phyloP scores from a whole-genome alignment of 2,888 invertebrate genomes.

The Carpatolechia fugitivella region DNA sequence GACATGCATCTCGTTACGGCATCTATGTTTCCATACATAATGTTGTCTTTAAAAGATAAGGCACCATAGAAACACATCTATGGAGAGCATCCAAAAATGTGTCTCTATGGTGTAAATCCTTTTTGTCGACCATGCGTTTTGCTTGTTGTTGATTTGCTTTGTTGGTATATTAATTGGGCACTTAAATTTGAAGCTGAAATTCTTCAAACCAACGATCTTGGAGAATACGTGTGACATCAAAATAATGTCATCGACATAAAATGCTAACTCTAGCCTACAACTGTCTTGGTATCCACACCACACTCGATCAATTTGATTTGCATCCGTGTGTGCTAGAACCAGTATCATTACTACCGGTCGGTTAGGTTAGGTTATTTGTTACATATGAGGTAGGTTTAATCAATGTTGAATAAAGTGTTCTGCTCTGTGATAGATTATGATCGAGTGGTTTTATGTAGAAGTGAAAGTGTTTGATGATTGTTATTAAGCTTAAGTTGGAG shows the following conservation, averaged over 20 bases:
- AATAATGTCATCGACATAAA: background rate
- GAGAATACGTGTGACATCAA: too few relatives aligned
- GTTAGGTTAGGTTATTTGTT: background rate
- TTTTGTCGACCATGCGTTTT: too few relatives aligned
- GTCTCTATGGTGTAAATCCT: too few relatives aligned
- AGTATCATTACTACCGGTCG: background rate
- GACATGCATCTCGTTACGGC: too few relatives aligned
- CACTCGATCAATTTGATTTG: slow-evolving; percentile 4
- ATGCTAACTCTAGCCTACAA: background rate
- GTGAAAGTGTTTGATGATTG: background rate
- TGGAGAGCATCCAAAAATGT: too few relatives aligned
- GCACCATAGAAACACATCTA: too few relatives aligned
- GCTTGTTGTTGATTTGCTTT: too few relatives aligned
- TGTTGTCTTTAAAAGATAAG: too few relatives aligned
- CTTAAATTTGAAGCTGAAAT: too few relatives aligned
- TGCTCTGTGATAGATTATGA: background rate
- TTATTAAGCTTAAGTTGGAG: background rate
- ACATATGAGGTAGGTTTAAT: background rate
- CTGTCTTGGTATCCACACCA: background rate
- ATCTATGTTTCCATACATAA: too few relatives aligned
- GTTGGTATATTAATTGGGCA: too few relatives aligned
- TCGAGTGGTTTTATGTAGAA: background rate
- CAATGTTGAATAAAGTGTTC: background rate
- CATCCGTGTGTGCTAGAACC: background rate
- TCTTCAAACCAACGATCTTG: too few relatives aligned